These are phyloP conservation scores for Lepus oiostolus DNA, from an alignment of 2,797 vertebrate genomes.

Conservation along the genomic window DNA sequence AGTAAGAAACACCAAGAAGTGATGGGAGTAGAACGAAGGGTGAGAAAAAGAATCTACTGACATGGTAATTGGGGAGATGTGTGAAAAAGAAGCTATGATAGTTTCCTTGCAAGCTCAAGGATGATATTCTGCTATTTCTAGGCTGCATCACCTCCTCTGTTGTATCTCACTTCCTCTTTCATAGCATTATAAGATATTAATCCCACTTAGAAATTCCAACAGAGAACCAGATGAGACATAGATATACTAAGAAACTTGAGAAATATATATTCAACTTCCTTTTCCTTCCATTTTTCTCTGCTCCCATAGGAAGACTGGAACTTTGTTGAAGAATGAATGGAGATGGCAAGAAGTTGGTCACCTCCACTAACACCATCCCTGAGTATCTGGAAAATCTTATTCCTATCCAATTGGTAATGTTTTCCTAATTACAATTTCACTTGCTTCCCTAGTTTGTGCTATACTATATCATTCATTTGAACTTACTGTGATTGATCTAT, in stretches of 20 bases:
- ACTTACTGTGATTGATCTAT: constrained; percentile 98
- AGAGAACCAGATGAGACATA: not conserved
- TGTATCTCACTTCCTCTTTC: not conserved
- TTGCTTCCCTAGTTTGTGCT: constrained; percentile 87
- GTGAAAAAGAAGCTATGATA: not conserved
- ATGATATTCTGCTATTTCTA: not conserved
- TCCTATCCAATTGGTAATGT: constrained; percentile 80
- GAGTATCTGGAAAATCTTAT: constrained; percentile 3
- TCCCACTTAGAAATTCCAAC: not conserved
- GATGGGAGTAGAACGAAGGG: not conserved
- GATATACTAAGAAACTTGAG: constrained; percentile 34
- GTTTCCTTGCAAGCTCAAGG: not conserved
- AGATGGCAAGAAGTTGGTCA: not conserved
- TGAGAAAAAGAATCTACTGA: not conserved
- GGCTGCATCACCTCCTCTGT: not conserved
- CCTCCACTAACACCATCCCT: not conserved
- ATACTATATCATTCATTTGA: constrained; percentile 94
- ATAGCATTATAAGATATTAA: not conserved
- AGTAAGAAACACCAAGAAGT: not conserved
- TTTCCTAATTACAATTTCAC: constrained; percentile 92
- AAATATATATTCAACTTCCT: not conserved
- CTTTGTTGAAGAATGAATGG: not conserved
- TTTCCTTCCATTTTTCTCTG: not conserved
- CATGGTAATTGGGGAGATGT: not conserved
- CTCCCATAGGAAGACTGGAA: not conserved